Conservation (phyloP, 2,797 vertebrate species). For the Gallinago nigripennis region DNA sequence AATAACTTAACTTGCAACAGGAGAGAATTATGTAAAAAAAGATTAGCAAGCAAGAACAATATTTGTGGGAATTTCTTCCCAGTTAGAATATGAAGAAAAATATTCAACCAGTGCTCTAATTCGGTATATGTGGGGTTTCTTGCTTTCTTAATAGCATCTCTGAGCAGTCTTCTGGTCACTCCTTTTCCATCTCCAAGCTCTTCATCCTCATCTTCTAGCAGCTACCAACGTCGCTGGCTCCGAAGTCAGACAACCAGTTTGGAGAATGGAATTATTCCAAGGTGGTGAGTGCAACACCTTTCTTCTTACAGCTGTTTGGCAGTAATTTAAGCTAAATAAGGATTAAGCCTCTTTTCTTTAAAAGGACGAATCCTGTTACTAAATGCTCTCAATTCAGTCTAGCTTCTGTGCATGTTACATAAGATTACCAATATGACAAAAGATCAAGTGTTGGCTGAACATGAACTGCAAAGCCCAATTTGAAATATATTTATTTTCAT, state of each 20-base stretch:
- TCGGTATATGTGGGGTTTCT: neutral
- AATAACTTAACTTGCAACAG: too few species aligned
- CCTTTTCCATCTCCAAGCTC: slow-evolving; percentile 87
- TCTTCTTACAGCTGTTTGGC: neutral
- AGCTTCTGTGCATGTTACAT: rapidly evolving
- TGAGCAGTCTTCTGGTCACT: slow-evolving; percentile 87
- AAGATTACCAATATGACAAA: neutral
- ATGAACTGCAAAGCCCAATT: neutral
- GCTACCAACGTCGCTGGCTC: slow-evolving; percentile 87
- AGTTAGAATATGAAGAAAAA: neutral
- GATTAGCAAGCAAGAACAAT: neutral
- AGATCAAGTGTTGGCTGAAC: neutral
- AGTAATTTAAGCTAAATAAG: neutral
- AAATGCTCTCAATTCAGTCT: neutral
- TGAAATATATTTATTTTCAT: neutral
- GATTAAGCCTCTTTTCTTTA: neutral
- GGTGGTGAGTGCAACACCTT: slow-evolving; percentile 73
- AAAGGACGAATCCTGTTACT: neutral
- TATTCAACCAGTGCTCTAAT: neutral
- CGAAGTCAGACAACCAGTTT: slow-evolving; percentile 88
- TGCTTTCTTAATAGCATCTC: slow-evolving; percentile 77
- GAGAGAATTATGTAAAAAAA: neutral
- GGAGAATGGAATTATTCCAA: slow-evolving; percentile 84
- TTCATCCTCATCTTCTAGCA: slow-evolving; percentile 84
- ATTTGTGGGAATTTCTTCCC: neutral